A percentile compares a stretch with the other conserved stretches of the same genome.
These are phyloP conservation scores for Nemopilema nomurai DNA, from an alignment of 30 jellyfish, hydroid and myxozoan genomes.

Conservation along the genomic window DNA sequence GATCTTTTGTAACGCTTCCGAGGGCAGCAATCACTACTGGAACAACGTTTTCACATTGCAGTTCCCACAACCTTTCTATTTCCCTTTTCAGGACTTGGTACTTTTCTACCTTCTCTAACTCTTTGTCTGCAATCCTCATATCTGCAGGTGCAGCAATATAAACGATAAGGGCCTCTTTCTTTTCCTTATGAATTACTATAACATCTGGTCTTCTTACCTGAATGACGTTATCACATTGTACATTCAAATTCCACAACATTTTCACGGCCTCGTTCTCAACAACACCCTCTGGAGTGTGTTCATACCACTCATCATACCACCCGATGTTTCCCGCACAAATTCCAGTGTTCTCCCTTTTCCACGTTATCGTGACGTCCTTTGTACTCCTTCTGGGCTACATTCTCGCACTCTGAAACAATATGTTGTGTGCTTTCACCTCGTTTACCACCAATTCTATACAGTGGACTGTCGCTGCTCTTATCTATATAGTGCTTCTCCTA, in stretches of 20 bases:
- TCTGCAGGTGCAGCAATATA: slow-evolving; percentile 28
- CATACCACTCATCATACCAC: slow-evolving; percentile 14
- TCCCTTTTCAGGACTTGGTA: slow-evolving; percentile 25
- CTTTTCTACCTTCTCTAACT: too few species aligned
- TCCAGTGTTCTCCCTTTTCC: slow-evolving; percentile 42
- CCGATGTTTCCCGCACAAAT: slow-evolving; percentile 2
- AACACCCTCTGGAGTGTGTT: slow-evolving; percentile 26
- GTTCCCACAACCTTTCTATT: slow-evolving; percentile 35
- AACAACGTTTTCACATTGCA: slow-evolving; percentile 27
- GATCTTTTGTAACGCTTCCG: background rate
- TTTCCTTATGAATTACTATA: slow-evolving; percentile 49
- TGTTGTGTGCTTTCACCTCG: slow-evolving; percentile 22
- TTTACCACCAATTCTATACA: slow-evolving; percentile 19
- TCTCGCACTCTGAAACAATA: slow-evolving; percentile 26
- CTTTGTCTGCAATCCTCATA: slow-evolving; percentile 18
- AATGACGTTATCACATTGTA: slow-evolving; percentile 24
- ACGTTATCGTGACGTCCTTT: slow-evolving; percentile 18
- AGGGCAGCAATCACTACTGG: slow-evolving; percentile 43
- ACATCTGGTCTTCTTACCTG: slow-evolving; percentile 45
- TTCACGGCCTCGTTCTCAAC: slow-evolving; percentile 30
- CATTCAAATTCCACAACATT: slow-evolving; percentile 32
- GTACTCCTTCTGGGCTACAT: slow-evolving; percentile 33
- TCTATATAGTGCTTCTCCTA: slow-evolving; percentile 6
- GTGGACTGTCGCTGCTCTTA: too few species aligned
- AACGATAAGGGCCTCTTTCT: slow-evolving; percentile 2